A percentile compares a stretch with the other conserved stretches of the same genome.
Conservation (phyloP, 2,113 vertebrate species). For the Chascanopsetta lugubris region DNA sequence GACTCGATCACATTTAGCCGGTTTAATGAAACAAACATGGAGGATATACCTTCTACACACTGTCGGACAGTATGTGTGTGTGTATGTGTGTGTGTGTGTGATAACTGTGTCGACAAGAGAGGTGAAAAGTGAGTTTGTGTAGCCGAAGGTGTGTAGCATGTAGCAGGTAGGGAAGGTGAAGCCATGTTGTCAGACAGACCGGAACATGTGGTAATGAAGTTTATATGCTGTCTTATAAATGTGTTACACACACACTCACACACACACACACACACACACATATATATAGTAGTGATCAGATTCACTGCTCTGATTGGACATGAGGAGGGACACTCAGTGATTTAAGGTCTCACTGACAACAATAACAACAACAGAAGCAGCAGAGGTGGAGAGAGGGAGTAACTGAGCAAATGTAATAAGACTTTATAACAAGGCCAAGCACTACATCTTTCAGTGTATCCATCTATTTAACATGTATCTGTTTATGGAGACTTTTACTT, state of each 20-base stretch:
- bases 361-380: too few relatives aligned
- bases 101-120: background rate
- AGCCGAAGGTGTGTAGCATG: slow-evolving; percentile 53
- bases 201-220: too few relatives aligned
- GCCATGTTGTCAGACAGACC: too few relatives aligned
- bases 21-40: background rate
- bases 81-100: background rate
- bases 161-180: slow-evolving; percentile 49
- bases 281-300: slow-evolving; percentile 48
- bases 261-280: too few relatives aligned
- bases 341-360: slow-evolving; percentile 71
- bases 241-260: too few relatives aligned
- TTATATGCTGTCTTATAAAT: too few relatives aligned
- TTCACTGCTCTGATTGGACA: slow-evolving; percentile 51
- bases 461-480: too few relatives aligned
- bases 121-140: slow-evolving; percentile 28
- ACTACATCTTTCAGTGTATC: too few relatives aligned
- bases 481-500: too few relatives aligned
- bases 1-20: background rate
- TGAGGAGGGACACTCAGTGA: slow-evolving; percentile 66
- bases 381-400: background rate
- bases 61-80: background rate
- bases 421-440: background rate
- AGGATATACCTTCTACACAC: background rate
- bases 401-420: background rate